Conservation (phyloP, 2,113 vertebrate species). For the rat (Rattus norvegicus) region GRCr8 NC_086020.1:66870501-66871000, state of each 20-base stretch:
- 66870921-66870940: background rate
- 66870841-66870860: background rate
- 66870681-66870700: background rate
- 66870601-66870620: background rate
- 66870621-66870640: background rate
- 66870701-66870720: background rate
- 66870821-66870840: background rate
- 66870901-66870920: background rate
- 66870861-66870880: background rate
- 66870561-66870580: background rate
- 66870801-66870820: background rate
- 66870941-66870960: rapidly evolving
- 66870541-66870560: background rate
- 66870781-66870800: background rate
- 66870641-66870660: background rate
- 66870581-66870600: background rate
- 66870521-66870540: background rate
- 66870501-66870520: background rate
- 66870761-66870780: background rate
- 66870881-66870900: background rate
- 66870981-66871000: background rate
- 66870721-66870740: background rate
- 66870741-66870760: background rate
- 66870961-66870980: rapidly evolving
- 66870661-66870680: background rate